phyloP scores from a whole-genome alignment of 2,888 invertebrate species.

The Tupiocoris notatus region DNA sequence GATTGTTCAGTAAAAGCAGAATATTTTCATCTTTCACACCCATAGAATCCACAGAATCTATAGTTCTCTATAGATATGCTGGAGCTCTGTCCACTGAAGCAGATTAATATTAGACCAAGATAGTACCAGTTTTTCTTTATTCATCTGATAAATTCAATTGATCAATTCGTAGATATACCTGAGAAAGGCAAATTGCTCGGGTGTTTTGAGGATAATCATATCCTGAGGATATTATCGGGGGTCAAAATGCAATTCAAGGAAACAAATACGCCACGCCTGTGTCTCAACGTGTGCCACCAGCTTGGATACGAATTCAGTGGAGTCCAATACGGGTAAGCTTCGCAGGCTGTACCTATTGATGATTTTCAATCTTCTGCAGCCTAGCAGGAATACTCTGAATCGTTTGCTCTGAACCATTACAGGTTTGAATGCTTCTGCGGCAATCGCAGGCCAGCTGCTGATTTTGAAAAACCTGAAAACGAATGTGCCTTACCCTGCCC shows the following conservation, averaged over 20 bases:
- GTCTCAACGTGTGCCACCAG: slow-evolving; percentile 43
- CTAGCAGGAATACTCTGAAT: too few species aligned
- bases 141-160: background rate
- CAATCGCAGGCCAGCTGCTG: slow-evolving; percentile 35
- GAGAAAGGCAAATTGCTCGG: slow-evolving; percentile 46
- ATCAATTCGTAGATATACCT: slow-evolving; percentile 44
- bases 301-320: slow-evolving; percentile 47
- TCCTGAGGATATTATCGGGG: slow-evolving; percentile 43
- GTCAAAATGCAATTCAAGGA: slow-evolving; percentile 31
- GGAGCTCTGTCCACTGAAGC: too few species aligned
- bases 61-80: too few species aligned
- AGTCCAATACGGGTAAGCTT: slow-evolving; percentile 44
- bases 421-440: slow-evolving; percentile 49
- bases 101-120: too few species aligned
- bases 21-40: too few species aligned
- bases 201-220: slow-evolving; percentile 45
- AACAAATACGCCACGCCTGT: slow-evolving; percentile 43
- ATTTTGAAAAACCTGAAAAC: slow-evolving; percentile 39
- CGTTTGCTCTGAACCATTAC: background rate
- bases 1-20: too few species aligned
- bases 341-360: too few species aligned
- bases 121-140: too few species aligned
- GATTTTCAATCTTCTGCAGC: too few species aligned
- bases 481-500: slow-evolving; percentile 48
- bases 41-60: too few species aligned